Evolutionary conservation across 2,888 invertebrate genomes (phyloP).

Genomic region (Dolomedes plantarius): DNA sequence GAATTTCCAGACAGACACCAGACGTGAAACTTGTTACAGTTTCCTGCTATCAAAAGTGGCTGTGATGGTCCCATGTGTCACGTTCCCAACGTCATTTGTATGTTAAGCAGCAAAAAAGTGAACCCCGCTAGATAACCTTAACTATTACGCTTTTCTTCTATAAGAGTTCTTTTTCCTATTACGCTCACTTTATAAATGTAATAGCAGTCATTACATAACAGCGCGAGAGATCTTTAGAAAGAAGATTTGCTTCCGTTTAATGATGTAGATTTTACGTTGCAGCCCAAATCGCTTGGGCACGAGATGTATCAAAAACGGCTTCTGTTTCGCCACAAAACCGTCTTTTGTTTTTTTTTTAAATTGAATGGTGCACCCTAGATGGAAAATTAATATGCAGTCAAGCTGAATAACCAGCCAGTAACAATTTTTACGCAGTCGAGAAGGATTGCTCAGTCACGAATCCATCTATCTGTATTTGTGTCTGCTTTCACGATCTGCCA

Average conservation of each 20-base stretch:
- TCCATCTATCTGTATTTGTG: neutral
- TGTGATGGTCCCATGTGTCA: neutral
- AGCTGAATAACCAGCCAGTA: neutral
- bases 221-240: neutral
- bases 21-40: neutral
- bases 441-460: neutral
- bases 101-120: neutral
- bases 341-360: neutral
- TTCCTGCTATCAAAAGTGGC: neutral
- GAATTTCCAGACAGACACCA: neutral
- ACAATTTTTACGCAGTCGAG: neutral
- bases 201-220: constrained; percentile 40
- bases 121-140: neutral
- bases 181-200: constrained; percentile 25
- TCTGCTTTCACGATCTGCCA: neutral
- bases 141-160: neutral
- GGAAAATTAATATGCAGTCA: neutral
- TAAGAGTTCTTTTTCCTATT: neutral
- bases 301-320: neutral
- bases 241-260: neutral
- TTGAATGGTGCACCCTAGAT: neutral
- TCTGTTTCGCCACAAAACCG: neutral
- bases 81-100: constrained; percentile 9
- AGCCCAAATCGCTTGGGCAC: constrained; percentile 11
- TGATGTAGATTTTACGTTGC: constrained; percentile 21